These are phyloP conservation scores for Palythoa grandiflora DNA, from an alignment of 92 coral and sea anemone genomes.

Conservation along the genomic window DNA sequence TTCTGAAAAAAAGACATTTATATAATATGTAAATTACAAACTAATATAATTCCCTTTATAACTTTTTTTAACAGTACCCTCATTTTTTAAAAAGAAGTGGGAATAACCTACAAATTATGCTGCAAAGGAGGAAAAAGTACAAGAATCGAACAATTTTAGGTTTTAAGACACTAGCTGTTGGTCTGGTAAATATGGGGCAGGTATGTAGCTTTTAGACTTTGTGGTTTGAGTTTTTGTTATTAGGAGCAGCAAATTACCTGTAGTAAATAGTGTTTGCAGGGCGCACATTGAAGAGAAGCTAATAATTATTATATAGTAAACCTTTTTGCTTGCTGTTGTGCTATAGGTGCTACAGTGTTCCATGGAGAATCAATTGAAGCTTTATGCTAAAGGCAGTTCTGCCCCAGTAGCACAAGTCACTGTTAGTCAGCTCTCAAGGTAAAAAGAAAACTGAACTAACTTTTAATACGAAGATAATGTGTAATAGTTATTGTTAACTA, in stretches of 20 bases:
- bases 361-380: conserved; percentile 88
- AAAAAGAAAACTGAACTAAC: not conserved
- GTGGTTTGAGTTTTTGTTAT: not conserved
- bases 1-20: not conserved
- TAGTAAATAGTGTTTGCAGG: not conserved
- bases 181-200: conserved; percentile 99
- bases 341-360: conserved; percentile 87
- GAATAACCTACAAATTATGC: conserved; percentile 94
- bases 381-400: conserved; percentile 88
- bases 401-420: conserved; percentile 89
- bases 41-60: not conserved
- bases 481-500: too few relatives aligned
- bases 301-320: not conserved
- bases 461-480: not conserved
- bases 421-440: conserved; percentile 96
- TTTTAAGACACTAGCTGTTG: conserved; percentile 95
- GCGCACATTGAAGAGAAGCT: not conserved
- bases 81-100: conserved; percentile 96
- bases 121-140: conserved; percentile 95
- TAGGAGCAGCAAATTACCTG: not conserved
- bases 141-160: conserved; percentile 96
- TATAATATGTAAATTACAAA: not conserved
- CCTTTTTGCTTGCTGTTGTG: not conserved
- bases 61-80: conserved; percentile 77
- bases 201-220: conserved; percentile 28